Base-by-base conservation (phyloP, 2,888 invertebrate species). In the Artemia sinica region DNA sequence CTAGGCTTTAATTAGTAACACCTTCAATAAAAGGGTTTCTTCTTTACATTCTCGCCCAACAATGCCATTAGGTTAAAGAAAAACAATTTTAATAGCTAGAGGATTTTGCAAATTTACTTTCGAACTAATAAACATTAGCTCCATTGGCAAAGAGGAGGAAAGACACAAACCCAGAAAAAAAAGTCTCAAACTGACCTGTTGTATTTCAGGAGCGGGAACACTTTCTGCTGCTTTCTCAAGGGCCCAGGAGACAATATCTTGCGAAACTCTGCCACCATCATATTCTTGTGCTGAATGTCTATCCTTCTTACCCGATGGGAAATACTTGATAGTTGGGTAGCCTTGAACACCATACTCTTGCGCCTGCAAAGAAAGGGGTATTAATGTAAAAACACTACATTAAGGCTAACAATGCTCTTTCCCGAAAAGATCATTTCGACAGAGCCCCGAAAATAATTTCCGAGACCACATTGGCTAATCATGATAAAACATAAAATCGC, bases 281-380 rank as follows among this genome's bases (percentile, higher is more conserved):
- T 92, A 98, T 71, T 97, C 94, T 72, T 84, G 83, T 10, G 81
- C 81, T 28, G 76, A 77, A 70, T 74, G 74, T 12, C 73, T 71
- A 70, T 81, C 80, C 78, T 91, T 89, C 75, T 84, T 84, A 14
- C 81, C 81, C 72, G 88, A 88, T 0, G 87, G 83, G 81, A 96
- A 96, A 79, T 84, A 84, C 80, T 97, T 97, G 75, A 98, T 97
- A 50, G 96, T 95, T 3, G 97, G 97, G 80, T 93, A 97, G 0
- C 97, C 96, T 73, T 87, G 86, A 50, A 97, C 88, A 73, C 86
- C 86, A 78, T 89, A 97, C 76, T 88, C 84, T 72, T 84, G 81
- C 0, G 94, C 90, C 67, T 67, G 13, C 11, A 67, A 18, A 48
- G 48, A 13, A 67, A 67, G 49, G 51, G 8, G 2, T 58, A 58